Conservation (phyloP, 2,113 vertebrate genomes). For the Entomyzon cyanotis region DNA sequence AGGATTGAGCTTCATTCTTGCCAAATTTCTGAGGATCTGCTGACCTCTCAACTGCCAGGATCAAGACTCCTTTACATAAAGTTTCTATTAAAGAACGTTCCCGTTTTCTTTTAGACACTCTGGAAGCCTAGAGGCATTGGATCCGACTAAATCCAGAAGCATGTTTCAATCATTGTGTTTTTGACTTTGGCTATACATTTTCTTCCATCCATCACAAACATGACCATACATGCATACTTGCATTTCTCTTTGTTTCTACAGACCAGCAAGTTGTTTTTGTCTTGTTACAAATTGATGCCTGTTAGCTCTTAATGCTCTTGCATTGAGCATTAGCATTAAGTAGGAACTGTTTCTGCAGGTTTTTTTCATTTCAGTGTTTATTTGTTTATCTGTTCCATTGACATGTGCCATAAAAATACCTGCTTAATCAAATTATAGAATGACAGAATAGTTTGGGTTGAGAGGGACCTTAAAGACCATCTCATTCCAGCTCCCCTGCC, state of each 20-base stretch:
- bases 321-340: neutral
- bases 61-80: neutral
- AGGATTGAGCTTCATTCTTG: neutral
- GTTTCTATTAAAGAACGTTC: neutral
- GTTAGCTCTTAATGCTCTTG: neutral
- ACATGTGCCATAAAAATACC: neutral
- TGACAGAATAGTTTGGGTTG: neutral
- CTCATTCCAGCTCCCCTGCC: neutral
- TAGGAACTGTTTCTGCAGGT: neutral
- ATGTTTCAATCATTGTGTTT: rapidly evolving
- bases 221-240: too few species aligned
- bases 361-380: neutral
- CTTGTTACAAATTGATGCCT: neutral
- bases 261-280: neutral
- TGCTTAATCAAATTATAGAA: neutral
- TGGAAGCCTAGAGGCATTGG: neutral
- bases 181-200: neutral
- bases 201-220: neutral
- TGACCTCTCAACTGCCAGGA: neutral
- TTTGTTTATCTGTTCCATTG: neutral
- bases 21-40: neutral
- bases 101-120: neutral
- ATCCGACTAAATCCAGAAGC: neutral
- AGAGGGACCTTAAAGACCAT: neutral
- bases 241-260: neutral